These are phyloP conservation scores for Anthrax anthrax DNA, from an alignment of 2,888 invertebrate genomes.

Conservation along the genomic window DNA sequence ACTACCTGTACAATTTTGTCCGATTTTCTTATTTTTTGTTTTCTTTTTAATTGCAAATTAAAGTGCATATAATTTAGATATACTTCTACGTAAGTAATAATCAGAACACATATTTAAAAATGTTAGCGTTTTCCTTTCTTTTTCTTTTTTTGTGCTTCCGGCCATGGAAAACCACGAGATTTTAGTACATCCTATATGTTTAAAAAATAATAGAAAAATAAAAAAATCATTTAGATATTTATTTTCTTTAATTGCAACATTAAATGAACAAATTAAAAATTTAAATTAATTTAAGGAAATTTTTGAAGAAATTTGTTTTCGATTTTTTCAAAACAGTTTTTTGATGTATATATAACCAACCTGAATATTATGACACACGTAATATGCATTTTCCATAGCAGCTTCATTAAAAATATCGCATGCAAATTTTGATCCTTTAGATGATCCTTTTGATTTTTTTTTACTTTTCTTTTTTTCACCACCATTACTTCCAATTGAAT, in stretches of 20 bases:
- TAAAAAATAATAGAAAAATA: too few species aligned
- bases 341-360: too few species aligned
- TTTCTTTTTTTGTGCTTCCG: constrained; percentile 74
- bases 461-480: constrained; percentile 36
- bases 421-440: constrained; percentile 49
- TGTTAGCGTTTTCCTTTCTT: constrained; percentile 58
- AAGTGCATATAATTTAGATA: too few species aligned
- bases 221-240: too few species aligned
- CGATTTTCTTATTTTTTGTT: too few species aligned
- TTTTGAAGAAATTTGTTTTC: too few species aligned
- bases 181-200: constrained; percentile 50
- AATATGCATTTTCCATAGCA: constrained; percentile 89
- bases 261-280: not conserved
- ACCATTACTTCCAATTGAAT: constrained; percentile 28
- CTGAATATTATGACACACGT: constrained; percentile 84
- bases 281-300: too few species aligned
- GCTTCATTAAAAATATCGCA: constrained; percentile 78
- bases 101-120: too few species aligned
- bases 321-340: too few species aligned
- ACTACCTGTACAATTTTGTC: too few species aligned
- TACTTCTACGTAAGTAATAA: too few species aligned
- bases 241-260: not conserved
- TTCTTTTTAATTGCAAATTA: too few species aligned
- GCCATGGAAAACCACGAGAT: constrained; percentile 79
- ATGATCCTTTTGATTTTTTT: constrained; percentile 27